phyloP scores from a whole-genome alignment of 2,113 vertebrate genomes.

The Amblyopsis rosae region DNA sequence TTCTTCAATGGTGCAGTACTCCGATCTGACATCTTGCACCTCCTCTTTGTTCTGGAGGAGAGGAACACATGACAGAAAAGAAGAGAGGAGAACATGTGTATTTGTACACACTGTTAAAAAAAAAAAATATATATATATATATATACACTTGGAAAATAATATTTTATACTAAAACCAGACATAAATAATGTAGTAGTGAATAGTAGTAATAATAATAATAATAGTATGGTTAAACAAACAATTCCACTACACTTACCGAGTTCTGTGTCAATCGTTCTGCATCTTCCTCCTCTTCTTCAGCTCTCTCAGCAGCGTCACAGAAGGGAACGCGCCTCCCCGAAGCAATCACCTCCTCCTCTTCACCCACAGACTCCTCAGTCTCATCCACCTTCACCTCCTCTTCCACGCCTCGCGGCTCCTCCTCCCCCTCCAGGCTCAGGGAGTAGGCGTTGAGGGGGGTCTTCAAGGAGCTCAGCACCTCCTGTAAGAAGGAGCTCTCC shows the following conservation, averaged over 20 bases:
- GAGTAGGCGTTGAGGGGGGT: conserved; percentile 54
- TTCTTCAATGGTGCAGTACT: conserved; percentile 7
- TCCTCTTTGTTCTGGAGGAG: conserved; percentile 10
- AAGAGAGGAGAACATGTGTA: background rate
- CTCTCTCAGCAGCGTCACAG: conserved; percentile 5
- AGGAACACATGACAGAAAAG: background rate
- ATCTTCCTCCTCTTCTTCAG: conserved; percentile 34
- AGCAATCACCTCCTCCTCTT: conserved; percentile 7
- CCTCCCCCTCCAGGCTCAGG: conserved; percentile 32
- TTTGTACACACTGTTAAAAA: background rate
- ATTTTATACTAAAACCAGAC: no score
- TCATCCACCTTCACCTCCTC: conserved; percentile 13
- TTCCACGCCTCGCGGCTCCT: conserved; percentile 8
- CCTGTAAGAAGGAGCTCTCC: conserved; percentile 71
- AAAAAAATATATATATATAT: no score
- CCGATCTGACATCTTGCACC: conserved; percentile 21
- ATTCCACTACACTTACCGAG: conserved; percentile 40
- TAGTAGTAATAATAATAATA: no score
- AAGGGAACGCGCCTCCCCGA: background rate
- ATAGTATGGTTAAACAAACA: background rate
- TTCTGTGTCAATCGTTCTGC: conserved; percentile 37
- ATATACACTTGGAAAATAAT: no score
- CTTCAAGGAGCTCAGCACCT: conserved; percentile 76
- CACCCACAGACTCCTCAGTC: conserved; percentile 5
- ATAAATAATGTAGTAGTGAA: no score